Base-by-base conservation (phyloP, 1,140 invertebrate species). In the Drosophila pachea region DNA sequence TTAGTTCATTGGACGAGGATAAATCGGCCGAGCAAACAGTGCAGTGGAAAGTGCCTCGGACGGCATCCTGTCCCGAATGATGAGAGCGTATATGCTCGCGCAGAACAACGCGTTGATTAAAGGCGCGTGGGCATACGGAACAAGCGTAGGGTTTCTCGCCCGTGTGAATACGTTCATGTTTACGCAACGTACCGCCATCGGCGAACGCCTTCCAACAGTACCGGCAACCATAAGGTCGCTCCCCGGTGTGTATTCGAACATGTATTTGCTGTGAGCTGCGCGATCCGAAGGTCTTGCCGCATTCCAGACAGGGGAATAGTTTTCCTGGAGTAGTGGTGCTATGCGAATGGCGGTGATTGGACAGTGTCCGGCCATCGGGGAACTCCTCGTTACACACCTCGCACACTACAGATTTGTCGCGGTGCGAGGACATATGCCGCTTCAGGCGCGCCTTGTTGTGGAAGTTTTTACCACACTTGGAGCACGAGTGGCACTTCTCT, bases 191-290 rank as follows among this genome's bases (percentile, higher is more conserved):
- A 5, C 97, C 98, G 36, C 97, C 98, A 74, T 99, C 99, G 0
- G 98, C 98, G 88, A 99, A 99, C 22, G 98, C 96, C 89, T 99
- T 99, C 92, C 97, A 98, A 90, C 98, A 99, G 89, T 97, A 98
- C n/a, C 94, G 93, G 89, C 98, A 99, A 5, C 94, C 95, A 87
- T 98, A 98, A 0, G 97, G 94, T 42, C 95, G 92, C 78, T 93
- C 92, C 12, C 88, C 88, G 1, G 96, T 97, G 82, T 97, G 96
- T 48, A 96, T 96, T 22, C 96, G 92, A 16, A 96, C 93, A 87
- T 97, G 96, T 76, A 98, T 98, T 89, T 98, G 96, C 65, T 95
- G 94, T 0, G 98, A 95, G 91, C 97, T 99, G 53, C 96, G 91
- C 71, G 94, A 95, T 4, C 94, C 94, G 74, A 95, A 95, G n/a